Evolutionary conservation across 2,113 vertebrate genomes (phyloP), one percentile per base, ranked within the genome.

Genomic region (Saimiri boliviensis): DNA sequence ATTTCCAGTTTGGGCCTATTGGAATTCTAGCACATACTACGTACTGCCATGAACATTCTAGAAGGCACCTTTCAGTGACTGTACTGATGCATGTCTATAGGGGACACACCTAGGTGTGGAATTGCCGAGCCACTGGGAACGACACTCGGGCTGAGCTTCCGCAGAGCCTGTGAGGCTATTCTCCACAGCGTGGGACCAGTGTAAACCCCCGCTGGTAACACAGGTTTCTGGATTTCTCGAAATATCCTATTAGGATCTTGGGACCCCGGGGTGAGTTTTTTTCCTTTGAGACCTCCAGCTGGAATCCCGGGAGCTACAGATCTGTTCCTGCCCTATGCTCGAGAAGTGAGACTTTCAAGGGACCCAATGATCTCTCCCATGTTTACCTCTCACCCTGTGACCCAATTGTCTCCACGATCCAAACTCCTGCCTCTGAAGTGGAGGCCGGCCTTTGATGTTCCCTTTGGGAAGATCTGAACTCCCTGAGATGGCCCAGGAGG

Each of bases 91-190:
- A 2, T 9, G 23, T 54, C 37, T 30, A 56, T 0, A 14, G 73
- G 77, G 35, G 32, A 2, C 3, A 13, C 23, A 0, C 63, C 25
- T 3, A 5, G 16, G 54, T 11, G 54, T 9, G 37, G 42, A 5
- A 6, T 5, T 6, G 16, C 71, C 0, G 0, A 8, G 8, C 2
- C 23, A 5, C 1, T 0, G 23, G 74, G 35, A 37, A 0, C 0
- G 8, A 13, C 25, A 7, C 8, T 8, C 2, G 1, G 0, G 20
- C 27, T 76, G 9, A 0, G 40, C 23, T 13, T 37, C 17, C 6
- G 42, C 5, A 35, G 16, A 52, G 12, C 32, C 49, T 6, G 16
- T 21, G 3, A 30, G 37, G 25, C 0, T 0, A 25, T 17, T 49
- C 56, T 54, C 56, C 37, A 11, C 21, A 27, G n/a, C 42, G 0